Base-by-base conservation (phyloP, 2,888 invertebrate species). In the Drosophila testacea region DNA sequence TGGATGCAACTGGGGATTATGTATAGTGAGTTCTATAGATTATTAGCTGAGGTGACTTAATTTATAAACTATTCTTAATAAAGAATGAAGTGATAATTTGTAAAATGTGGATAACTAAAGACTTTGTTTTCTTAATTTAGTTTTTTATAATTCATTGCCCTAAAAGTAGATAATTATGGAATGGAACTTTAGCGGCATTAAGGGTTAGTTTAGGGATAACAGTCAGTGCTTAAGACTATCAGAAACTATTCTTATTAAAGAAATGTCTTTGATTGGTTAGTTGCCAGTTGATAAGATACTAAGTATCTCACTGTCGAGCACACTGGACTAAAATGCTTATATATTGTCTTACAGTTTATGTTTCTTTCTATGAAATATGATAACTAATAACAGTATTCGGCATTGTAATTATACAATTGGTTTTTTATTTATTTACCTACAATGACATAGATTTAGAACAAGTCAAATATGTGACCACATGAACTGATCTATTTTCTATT, bases 381-480 rank as follows among this genome's bases (percentile, higher is more conserved):
- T 6, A 36, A 36, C 11, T 27, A 34, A 16, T 34, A 50, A 34
- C 30, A 32, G 6, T 13, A 48, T 0, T 10, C 13, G 3, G 32
- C 48, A 34, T 22, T 50, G 48, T 50, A 34, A 34, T 22, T 11
- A 34, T 6, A 22, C 4, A 9, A n/a, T 22, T 22, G 22, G 22
- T 22, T 22, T 22, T 22, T 22, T 22, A 22, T 22, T 22, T 22
- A 22, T 22, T 1, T 22, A 22, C 22, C 22, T 22, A 22, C 22
- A 22, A 22, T 22, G 22, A 22, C 22, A 22, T 3, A 22, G 22
- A 22, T 22, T n/a, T 30, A n/a, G 28, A 48, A 16, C 16, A 16
- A 34, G 32, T 48, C 10, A 22, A 57, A 44, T 57, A 64, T 16
- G 16, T 50, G 50, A 57, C 50, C 44, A 39, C 50, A 64, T 41